Evolutionary conservation across 2,113 vertebrate species (phyloP).

Genomic region (Lamprotornis superbus): DNA sequence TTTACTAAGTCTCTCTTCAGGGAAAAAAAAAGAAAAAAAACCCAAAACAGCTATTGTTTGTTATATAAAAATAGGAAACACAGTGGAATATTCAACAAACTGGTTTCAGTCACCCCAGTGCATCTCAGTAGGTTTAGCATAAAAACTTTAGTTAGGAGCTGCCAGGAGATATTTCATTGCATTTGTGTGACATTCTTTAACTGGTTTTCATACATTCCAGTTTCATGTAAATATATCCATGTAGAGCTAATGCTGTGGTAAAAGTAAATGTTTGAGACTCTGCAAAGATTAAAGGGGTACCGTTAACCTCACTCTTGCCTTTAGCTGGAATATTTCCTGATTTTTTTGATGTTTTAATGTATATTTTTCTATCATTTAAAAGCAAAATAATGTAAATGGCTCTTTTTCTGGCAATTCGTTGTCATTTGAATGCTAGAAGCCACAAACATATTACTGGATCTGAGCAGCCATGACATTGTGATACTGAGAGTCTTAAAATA

Average conservation of each 20-base stretch:
- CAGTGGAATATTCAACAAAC: neutral
- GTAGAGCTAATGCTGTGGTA: neutral
- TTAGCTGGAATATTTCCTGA: constrained; percentile 38
- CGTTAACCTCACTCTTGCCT: constrained; percentile 35
- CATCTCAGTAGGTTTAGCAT: neutral
- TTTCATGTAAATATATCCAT: constrained; percentile 36
- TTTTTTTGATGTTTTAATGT: neutral
- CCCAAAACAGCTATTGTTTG: neutral
- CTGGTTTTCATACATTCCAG: constrained; percentile 15
- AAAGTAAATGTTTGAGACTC: constrained; percentile 28
- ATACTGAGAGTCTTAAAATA: constrained; percentile 2
- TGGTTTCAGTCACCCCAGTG: neutral
- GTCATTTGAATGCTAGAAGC: neutral
- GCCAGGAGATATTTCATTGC: constrained; percentile 8
- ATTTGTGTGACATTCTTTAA: constrained; percentile 24
- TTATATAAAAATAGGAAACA: constrained; percentile 17
- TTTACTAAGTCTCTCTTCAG: constrained; percentile 22
- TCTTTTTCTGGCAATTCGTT: neutral
- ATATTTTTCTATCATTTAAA: constrained; percentile 16
- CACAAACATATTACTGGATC: neutral
- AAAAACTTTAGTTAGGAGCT: neutral
- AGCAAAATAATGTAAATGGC: neutral
- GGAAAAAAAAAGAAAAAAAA: neutral
- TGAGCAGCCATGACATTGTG: neutral
- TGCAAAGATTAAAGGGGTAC: constrained; percentile 41